Base-by-base conservation (phyloP, 2,113 vertebrate species). In the Peromyscus leucopus region DNA sequence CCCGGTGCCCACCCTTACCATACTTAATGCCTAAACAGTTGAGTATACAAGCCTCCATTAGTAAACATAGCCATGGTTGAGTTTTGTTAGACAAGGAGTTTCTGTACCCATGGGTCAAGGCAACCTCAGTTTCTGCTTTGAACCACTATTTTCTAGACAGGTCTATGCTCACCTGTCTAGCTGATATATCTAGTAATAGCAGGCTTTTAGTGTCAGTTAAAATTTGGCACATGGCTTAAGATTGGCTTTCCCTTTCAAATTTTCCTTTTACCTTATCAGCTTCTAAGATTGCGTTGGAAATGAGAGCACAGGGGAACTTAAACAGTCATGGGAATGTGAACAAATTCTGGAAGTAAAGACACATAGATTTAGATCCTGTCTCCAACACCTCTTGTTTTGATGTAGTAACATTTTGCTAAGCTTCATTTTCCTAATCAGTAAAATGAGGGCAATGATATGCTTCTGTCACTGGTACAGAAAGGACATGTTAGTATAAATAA, bases 281-380 rank as follows among this genome's bases (percentile, higher is more conserved):
- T 93, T 78, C 69, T 71, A n/a, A 42, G n/a, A 46, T 46, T 21
- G 5, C 8, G 36, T 0, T 92, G 39, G 33, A 80, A 76, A 2
- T 59, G 65, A 65, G 39, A 80, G 5, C 65, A 84, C 22, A 63
- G 22, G 12, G 12, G 2, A 16, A 2, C 16, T 4, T 55, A 4
- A 4, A 5, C 0, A 67, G 39, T 42, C 6, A 19, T 0, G 3
- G 69, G 0, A 16, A 65, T 1, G 4, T 17, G 42, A 92, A 46
- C 61, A 72, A 89, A 11, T 17, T 78, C 21, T 76, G 17, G 33
- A 89, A 19, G 67, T 36, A 55, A 39, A 59, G 16, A 67, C 71
- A 36, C 55, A 36, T 55, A 36, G 17, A 33, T 51, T 71, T 85
- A 57, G 84, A 51, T 63, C 33, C 83, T 82, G 6, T 17, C 61